phyloP scores from a whole-genome alignment of 2,888 invertebrate species.

The Stenodema calcarata region DNA sequence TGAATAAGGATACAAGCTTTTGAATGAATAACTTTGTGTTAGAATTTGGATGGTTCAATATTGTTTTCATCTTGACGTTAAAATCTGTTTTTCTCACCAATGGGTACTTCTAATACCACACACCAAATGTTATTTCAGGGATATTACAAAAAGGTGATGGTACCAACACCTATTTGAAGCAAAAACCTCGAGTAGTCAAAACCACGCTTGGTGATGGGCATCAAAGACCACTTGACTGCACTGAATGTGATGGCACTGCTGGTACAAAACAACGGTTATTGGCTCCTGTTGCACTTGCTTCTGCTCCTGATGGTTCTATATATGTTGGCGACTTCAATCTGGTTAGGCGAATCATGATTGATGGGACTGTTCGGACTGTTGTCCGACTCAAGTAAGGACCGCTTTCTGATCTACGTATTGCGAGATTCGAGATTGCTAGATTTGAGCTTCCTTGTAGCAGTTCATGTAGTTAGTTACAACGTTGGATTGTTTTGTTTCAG shows the following conservation, averaged over 20 bases:
- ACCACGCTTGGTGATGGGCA: slow-evolving; percentile 92
- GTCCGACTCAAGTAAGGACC: slow-evolving; percentile 79
- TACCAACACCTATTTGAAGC: slow-evolving; percentile 90
- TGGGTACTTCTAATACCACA: too few relatives aligned
- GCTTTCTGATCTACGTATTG: not conserved
- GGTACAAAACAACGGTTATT: slow-evolving; percentile 77
- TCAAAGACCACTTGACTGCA: slow-evolving; percentile 85
- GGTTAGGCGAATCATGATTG: slow-evolving; percentile 84
- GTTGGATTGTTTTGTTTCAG: slow-evolving; percentile 65
- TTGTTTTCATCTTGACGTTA: not conserved
- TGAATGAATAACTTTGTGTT: too few relatives aligned
- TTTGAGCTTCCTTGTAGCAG: slow-evolving; percentile 60
- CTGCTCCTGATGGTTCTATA: slow-evolving; percentile 90
- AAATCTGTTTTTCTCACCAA: not conserved
- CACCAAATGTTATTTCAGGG: slow-evolving; percentile 64
- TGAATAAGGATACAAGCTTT: too few relatives aligned
- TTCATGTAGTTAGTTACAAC: too few relatives aligned
- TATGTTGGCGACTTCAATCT: slow-evolving; percentile 96
- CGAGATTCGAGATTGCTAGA: slow-evolving; percentile 58
- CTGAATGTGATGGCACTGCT: slow-evolving; percentile 78
- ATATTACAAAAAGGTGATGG: slow-evolving; percentile 98
- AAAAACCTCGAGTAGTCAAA: slow-evolving; percentile 88
- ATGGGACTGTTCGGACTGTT: slow-evolving; percentile 81
- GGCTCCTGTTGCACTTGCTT: slow-evolving; percentile 90
- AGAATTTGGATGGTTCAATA: not conserved